A percentile compares a stretch with the other conserved stretches of the same genome.
These are phyloP conservation scores for Tetraneura akinire DNA, from an alignment of 1,140 invertebrate genomes.

Conservation along the genomic window DNA sequence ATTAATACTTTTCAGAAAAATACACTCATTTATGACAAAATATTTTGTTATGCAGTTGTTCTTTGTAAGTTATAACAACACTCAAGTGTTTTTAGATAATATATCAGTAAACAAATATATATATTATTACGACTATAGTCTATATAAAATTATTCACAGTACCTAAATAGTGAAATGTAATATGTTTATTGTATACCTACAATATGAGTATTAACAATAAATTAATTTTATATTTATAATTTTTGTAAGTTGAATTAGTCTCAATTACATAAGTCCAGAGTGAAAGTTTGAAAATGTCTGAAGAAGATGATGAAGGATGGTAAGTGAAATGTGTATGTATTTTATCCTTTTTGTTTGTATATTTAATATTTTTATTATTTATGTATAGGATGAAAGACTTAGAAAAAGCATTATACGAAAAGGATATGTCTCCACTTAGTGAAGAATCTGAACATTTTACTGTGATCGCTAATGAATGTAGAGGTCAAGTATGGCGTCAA, in stretches of 20 bases:
- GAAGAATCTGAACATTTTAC: conserved; percentile 34
- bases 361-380: background rate
- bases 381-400: conserved; percentile 28
- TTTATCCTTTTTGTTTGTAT: background rate
- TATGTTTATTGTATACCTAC: background rate
- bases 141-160: too few species aligned
- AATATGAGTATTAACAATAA: background rate
- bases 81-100: background rate
- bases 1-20: background rate
- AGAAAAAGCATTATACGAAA: conserved; percentile 31
- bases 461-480: conserved; percentile 23
- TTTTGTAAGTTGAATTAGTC: background rate
- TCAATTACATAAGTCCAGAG: background rate
- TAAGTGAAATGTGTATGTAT: background rate
- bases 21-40: too few species aligned
- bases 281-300: conserved; percentile 24
- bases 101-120: background rate
- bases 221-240: background rate
- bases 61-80: background rate
- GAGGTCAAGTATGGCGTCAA: conserved; percentile 29
- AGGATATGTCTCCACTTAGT: conserved; percentile 23
- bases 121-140: conserved; percentile 6
- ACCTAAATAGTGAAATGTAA: background rate
- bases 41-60: too few species aligned
- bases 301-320: conserved; percentile 36